Conservation (phyloP, 2,888 invertebrate species). For the Diogma glabrata region DNA sequence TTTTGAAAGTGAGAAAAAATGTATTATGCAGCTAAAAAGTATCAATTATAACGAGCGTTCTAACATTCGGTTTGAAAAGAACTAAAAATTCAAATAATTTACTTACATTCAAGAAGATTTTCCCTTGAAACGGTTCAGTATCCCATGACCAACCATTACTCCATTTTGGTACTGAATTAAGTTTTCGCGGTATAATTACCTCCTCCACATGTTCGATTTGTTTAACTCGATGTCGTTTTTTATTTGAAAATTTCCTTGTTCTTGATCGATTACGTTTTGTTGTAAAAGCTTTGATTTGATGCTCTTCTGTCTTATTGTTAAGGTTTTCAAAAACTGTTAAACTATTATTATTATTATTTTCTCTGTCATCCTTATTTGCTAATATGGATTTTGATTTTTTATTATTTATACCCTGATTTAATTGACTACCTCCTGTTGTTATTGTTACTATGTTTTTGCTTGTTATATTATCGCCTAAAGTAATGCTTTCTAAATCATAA, state of each 20-base stretch:
- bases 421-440: no score
- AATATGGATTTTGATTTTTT: not conserved
- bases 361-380: constrained; percentile 12
- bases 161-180: constrained; percentile 53
- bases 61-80: no score
- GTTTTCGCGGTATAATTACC: constrained; percentile 38
- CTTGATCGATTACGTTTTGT: constrained; percentile 33
- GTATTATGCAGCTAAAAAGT: no score
- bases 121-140: constrained; percentile 68
- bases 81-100: constrained; percentile 14
- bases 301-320: constrained; percentile 1
- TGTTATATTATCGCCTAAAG: no score
- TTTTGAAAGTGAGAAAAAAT: no score
- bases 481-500: no score
- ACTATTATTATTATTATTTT: constrained; percentile 16
- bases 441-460: no score
- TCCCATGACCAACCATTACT: constrained; percentile 91
- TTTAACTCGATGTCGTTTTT: constrained; percentile 28
- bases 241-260: constrained; percentile 32
- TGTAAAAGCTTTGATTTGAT: constrained; percentile 14
- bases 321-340: constrained; percentile 1
- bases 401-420: not conserved
- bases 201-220: constrained; percentile 32
- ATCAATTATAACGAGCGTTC: no score
- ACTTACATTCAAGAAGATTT: constrained; percentile 81